Evolutionary conservation across 2,888 invertebrate species (phyloP).

Genomic region (Labia minor): DNA sequence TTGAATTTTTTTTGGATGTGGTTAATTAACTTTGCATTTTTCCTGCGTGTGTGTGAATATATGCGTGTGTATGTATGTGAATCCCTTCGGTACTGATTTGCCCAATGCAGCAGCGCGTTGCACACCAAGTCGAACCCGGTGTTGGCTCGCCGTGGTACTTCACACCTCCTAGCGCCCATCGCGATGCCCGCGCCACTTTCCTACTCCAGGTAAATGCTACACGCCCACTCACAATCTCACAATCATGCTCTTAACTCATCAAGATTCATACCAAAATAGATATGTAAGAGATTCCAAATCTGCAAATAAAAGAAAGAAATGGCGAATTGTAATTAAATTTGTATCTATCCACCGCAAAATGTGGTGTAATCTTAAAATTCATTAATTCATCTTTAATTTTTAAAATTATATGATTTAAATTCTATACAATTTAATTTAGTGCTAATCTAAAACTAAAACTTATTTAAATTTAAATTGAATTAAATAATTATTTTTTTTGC

Average conservation of each 20-base stretch:
- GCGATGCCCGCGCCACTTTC: slow-evolving; percentile 47
- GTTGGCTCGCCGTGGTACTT: slow-evolving; percentile 26
- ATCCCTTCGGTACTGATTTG: background rate
- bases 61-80: background rate
- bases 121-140: slow-evolving; percentile 32
- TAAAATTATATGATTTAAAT: too few species aligned
- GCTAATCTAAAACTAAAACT: too few species aligned
- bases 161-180: slow-evolving; percentile 44
- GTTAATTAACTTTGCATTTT: background rate
- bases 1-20: background rate
- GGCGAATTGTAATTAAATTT: too few species aligned
- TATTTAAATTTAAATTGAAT: too few species aligned
- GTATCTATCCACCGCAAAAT: too few species aligned
- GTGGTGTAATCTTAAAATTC: too few species aligned
- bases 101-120: slow-evolving; percentile 26
- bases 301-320: too few species aligned
- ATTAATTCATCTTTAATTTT: too few species aligned
- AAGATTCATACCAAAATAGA: background rate
- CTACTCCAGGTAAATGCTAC: slow-evolving; percentile 44
- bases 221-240: background rate
- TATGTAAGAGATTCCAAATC: too few species aligned
- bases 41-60: background rate
- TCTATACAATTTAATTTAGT: too few species aligned
- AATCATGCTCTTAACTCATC: slow-evolving; percentile 5
- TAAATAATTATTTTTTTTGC: too few species aligned